Conservation (phyloP, 2,888 invertebrate genomes). For the Mythimna loreyi region DNA sequence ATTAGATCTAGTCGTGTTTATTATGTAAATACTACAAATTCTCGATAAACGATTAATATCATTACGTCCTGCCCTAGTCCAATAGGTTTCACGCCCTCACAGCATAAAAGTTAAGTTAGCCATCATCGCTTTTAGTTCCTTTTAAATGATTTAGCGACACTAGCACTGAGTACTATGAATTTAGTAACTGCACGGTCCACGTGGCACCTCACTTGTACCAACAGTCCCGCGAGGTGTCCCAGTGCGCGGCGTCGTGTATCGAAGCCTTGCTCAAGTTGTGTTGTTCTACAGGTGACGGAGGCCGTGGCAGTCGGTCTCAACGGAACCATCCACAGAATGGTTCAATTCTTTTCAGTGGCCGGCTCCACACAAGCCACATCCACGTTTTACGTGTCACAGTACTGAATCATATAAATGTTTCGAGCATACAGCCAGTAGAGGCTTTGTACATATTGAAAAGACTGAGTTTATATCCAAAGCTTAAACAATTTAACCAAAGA, state of each 20-base stretch:
- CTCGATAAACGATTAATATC: slow-evolving; percentile 61
- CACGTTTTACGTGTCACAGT: slow-evolving; percentile 92
- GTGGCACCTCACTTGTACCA: slow-evolving; percentile 68
- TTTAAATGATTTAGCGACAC: slow-evolving; percentile 76
- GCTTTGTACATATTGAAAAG: slow-evolving; percentile 88
- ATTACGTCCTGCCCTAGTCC: slow-evolving; percentile 74
- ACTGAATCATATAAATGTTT: slow-evolving; percentile 83
- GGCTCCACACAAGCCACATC: slow-evolving; percentile 92
- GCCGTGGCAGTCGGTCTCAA: slow-evolving; percentile 91
- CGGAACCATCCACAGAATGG: slow-evolving; percentile 92
- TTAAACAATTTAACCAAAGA: slow-evolving; percentile 84
- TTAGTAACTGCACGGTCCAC: slow-evolving; percentile 74
- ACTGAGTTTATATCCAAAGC: slow-evolving; percentile 89
- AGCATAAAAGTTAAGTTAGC: slow-evolving; percentile 82
- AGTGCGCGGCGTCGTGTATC: slow-evolving; percentile 66
- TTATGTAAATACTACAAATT: slow-evolving; percentile 74
- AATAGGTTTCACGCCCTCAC: slow-evolving; percentile 82
- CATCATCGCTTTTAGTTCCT: slow-evolving; percentile 85
- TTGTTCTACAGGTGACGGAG: slow-evolving; percentile 92
- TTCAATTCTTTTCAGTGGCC: slow-evolving; percentile 92
- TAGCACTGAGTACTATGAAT: slow-evolving; percentile 74
- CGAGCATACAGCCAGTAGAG: slow-evolving; percentile 77
- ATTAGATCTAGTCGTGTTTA: slow-evolving; percentile 70
- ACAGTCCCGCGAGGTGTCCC: slow-evolving; percentile 54
- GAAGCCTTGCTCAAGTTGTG: slow-evolving; percentile 86